Base-by-base conservation (phyloP, 1,140 invertebrate genomes). In the Tachypleus tridentatus region DNA sequence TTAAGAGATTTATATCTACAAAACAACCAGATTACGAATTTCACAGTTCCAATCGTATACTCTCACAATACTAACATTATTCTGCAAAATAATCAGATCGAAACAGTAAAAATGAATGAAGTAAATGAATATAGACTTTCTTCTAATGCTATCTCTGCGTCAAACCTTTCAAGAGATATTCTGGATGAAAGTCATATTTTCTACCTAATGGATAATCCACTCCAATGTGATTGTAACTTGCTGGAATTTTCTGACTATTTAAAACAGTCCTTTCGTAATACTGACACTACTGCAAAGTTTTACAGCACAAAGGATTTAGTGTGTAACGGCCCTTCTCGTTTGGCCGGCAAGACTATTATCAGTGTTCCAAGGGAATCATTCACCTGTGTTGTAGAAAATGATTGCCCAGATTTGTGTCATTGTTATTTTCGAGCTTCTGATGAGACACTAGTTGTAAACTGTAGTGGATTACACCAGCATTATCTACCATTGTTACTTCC, bases 161-260 rank as follows among this genome's bases (percentile, higher is more conserved):
- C 8, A 10, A 53, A 4, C 6, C 58, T 57, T 52, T 53, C 4
- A 61, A 29, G 29, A 29, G 64, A 60, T 49, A 63, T 61, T 60
- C 57, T 54, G 49, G 63, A 63, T 66, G n/a, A 47, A 49, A 56
- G 56, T 50, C 56, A 47, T 50, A 51, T 57, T 60, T 60, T 62
- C 9, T 10, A 64, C 48, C 74, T 84, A 4, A 79, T 76, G 62
- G 73, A 82, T 54, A 89, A 89, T 76, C 86, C 86, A 0, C 70
- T 88, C 49, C 58, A 71, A 4, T 89, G 87, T 69, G 82, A 87
- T 68, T 90, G 87, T 69, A 8, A 71, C 0, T 9, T 68, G 47
- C 65, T 59, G 48, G n/a, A 57, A 6, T 65, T 70, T 60, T 61
- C 59, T 29, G 10, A 61, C 10, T 67, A 63, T 51, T 9, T 66